Conservation (phyloP, 2,113 vertebrate genomes). For the Otis tarda region DNA sequence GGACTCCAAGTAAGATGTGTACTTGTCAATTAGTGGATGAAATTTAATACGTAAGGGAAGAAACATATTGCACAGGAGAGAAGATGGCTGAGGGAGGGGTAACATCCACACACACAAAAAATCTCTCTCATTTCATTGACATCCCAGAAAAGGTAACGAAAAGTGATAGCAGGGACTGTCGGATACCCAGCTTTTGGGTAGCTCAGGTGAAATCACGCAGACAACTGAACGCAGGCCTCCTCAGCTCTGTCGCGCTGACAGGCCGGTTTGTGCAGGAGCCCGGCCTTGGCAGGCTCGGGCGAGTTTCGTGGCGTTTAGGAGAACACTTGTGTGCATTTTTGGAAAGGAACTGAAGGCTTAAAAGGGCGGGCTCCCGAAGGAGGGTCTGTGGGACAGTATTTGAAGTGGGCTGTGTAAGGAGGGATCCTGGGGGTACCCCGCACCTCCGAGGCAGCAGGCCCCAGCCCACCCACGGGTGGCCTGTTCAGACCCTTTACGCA, state of each 20-base stretch:
- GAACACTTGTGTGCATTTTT: not conserved
- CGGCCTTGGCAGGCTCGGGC: not conserved
- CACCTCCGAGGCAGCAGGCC: rapidly evolving
- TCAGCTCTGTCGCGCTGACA: not conserved
- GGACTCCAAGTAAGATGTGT: not conserved
- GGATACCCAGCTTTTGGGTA: not conserved
- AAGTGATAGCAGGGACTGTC: rapidly evolving
- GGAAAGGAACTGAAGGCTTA: not conserved
- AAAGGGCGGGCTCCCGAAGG: rapidly evolving
- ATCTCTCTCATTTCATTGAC: not conserved
- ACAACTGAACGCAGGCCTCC: not conserved
- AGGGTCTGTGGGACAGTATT: not conserved
- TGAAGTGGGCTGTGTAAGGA: rapidly evolving
- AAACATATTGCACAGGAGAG: not conserved
- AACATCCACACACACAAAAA: not conserved
- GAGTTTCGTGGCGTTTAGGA: not conserved
- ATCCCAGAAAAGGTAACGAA: not conserved
- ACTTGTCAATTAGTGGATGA: conserved; percentile 15
- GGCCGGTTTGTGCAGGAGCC: not conserved
- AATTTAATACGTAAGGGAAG: not conserved
- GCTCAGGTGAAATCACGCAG: not conserved
- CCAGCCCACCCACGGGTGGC: rapidly evolving
- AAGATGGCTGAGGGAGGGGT: not conserved
- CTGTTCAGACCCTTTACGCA: not conserved
- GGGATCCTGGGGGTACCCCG: rapidly evolving